Evolutionary conservation across 2,888 invertebrate genomes (phyloP), one percentile per base, ranked within the genome.

Genomic region (Ophioninae sp.): DNA sequence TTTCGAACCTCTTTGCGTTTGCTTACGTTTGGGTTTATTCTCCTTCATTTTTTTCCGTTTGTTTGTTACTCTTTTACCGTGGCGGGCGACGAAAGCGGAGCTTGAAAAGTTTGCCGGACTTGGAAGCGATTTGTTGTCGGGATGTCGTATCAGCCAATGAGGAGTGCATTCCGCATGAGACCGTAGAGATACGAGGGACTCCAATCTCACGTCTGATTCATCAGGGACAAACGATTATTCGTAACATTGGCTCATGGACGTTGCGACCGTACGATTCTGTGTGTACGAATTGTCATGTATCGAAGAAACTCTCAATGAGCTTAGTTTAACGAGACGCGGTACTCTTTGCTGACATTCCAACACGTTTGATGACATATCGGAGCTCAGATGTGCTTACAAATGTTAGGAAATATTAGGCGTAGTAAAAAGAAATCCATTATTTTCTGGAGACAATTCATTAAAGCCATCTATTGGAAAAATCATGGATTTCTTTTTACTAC

Each of bases 91-190:
- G 79, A 56, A 83, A 72, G 82, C 74, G 44, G 80, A 81, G 67
- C 39, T 64, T 8, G 37, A 76, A 70, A 76, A 69, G 77, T 69
- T 72, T 79, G 62, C 65, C 69, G 62, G 30, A 44, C 82, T 86
- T 74, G 81, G 68, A 72, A 81, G 84, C 84, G 88, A 5, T 89
- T 90, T 89, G 88, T 91, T 90, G 89, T 89, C 87, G 86, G 86
- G 85, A 87, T 87, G 86, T 86, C 87, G 86, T 30, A 30, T 30
- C 30, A 88, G 85, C 88, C 88, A 89, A 90, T 91, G 89, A 89
- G 88, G 87, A 89, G 88, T 85, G 87, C 87, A 87, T 87, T 85
- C 88, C 88, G 87, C 85, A 37, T 17, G 87, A 79, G 78, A 75
- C 79, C 85, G 75, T 65, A 64, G 59, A 64, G 59, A 72, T 67